Conservation (phyloP, 1,140 invertebrate species). For the Scylla paramamosain region DNA sequence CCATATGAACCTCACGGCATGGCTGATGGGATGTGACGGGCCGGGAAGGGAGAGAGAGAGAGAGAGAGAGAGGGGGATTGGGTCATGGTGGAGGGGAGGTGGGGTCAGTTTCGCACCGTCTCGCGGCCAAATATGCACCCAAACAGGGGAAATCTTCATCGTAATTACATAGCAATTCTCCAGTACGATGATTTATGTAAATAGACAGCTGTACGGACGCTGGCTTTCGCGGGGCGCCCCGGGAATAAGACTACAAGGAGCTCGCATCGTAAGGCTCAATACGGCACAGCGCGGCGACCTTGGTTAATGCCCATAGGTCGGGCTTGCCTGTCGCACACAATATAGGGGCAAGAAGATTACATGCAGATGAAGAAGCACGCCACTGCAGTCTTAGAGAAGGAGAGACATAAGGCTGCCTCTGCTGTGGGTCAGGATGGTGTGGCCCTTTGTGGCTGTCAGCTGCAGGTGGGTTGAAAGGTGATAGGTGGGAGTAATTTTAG, state of each 20-base stretch:
- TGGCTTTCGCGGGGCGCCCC: neutral
- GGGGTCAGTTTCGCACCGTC: neutral
- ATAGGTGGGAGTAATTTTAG: constrained; percentile 2
- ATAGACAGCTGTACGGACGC: neutral
- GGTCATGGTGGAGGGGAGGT: neutral
- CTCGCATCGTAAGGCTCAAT: neutral
- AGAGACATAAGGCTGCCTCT: neutral
- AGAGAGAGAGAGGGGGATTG: too few relatives aligned
- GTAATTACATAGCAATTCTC: constrained; percentile 7
- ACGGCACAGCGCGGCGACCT: neutral
- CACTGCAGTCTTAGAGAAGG: neutral
- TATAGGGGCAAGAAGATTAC: too few relatives aligned
- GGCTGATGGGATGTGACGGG: too few relatives aligned
- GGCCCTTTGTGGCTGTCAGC: neutral
- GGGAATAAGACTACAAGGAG: neutral
- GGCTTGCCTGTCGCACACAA: neutral
- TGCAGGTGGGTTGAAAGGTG: neutral
- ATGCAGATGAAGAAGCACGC: neutral
- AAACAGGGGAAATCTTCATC: neutral
- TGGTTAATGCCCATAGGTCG: constrained; percentile 10
- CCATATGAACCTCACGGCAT: neutral
- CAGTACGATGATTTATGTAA: constrained; percentile 14
- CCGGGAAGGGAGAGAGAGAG: neutral
- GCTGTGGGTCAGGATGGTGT: neutral
- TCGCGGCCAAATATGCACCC: neutral